Conservation (phyloP, 2,113 vertebrate genomes). For the Cepphus grylle region DNA sequence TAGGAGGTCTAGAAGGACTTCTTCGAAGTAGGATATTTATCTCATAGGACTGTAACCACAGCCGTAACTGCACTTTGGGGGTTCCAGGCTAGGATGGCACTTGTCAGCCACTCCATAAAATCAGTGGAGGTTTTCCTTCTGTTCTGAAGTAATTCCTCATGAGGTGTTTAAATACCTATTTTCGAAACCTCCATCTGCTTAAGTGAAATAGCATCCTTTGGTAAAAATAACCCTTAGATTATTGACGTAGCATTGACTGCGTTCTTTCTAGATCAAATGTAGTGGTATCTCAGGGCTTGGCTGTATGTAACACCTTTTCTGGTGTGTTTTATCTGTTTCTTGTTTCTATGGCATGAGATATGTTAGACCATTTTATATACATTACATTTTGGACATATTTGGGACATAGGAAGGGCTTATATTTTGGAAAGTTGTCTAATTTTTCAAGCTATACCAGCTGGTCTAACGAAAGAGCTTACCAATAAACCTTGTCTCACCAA, state of each 20-base stretch:
- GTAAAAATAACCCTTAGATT: neutral
- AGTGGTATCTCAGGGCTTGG: neutral
- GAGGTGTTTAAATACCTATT: neutral
- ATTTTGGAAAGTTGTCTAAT: neutral
- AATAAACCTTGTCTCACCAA: neutral
- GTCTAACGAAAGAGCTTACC: neutral
- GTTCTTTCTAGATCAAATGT: neutral
- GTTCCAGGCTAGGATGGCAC: neutral
- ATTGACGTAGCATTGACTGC: neutral
- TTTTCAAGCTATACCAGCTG: neutral
- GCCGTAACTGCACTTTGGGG: neutral
- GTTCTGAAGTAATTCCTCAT: neutral
- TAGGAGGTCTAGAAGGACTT: neutral
- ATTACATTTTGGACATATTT: neutral
- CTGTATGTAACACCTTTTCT: neutral
- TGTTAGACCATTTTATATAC: neutral
- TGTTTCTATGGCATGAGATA: neutral
- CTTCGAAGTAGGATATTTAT: neutral
- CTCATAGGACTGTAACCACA: neutral
- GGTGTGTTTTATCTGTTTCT: neutral
- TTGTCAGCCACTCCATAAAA: neutral
- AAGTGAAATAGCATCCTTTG: neutral
- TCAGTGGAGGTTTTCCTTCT: neutral
- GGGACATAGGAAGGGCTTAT: neutral
- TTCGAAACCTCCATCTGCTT: neutral